These are phyloP conservation scores for Hoplodrina ambigua DNA, from an alignment of 2,888 invertebrate genomes.

Conservation along the genomic window DNA sequence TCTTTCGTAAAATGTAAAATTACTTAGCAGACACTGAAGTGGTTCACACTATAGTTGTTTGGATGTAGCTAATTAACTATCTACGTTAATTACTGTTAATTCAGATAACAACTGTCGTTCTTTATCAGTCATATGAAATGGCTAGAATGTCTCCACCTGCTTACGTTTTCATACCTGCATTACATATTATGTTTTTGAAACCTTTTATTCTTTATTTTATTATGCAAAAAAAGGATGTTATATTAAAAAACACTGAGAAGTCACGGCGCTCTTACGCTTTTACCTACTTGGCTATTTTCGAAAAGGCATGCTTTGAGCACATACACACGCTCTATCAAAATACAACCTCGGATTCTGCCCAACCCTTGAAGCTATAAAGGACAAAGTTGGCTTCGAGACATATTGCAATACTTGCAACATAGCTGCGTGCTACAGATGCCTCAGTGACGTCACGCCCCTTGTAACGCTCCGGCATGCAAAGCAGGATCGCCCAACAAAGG, in stretches of 20 bases:
- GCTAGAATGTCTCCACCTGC: too few relatives aligned
- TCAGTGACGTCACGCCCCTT: conserved; percentile 16
- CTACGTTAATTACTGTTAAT: too few relatives aligned
- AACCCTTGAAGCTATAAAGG: not conserved
- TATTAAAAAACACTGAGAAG: too few relatives aligned
- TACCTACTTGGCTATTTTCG: too few relatives aligned
- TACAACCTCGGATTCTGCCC: not conserved
- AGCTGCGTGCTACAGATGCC: conserved; percentile 14
- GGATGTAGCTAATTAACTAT: too few relatives aligned
- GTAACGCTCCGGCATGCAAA: conserved; percentile 41
- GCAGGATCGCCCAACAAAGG: conserved; percentile 49
- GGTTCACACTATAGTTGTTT: not conserved
- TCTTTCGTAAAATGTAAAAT: not conserved
- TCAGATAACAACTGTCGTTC: too few relatives aligned
- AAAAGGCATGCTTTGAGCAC: not conserved
- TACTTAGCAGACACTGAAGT: not conserved
- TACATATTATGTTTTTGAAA: too few relatives aligned
- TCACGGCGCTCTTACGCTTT: too few relatives aligned
- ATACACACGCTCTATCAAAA: not conserved
- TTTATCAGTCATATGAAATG: too few relatives aligned
- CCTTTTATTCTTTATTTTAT: too few relatives aligned
- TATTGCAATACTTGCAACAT: conserved; percentile 10
- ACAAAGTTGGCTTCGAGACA: conserved; percentile 2
- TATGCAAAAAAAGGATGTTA: not conserved
- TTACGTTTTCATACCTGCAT: too few relatives aligned